Base-by-base conservation (phyloP, 2,888 invertebrate genomes). In the Invenusta paracnida region DNA sequence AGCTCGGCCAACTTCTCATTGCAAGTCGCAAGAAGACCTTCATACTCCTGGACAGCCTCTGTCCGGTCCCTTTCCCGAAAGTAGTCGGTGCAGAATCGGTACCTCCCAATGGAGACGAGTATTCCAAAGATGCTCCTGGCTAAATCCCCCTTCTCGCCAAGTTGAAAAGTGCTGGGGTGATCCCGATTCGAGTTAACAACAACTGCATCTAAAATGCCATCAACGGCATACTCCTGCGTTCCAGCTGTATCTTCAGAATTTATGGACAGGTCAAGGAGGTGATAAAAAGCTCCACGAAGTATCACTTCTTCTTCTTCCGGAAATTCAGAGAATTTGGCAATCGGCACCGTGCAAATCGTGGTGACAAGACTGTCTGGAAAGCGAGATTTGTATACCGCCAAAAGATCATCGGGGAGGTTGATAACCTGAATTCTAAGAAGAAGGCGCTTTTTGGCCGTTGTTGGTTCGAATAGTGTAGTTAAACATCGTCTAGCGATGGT, bases 101-200 rank as follows among this genome's bases (percentile, higher is more conserved):
- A 82, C n/a, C 88, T 86, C 0, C 88, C 88, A 13, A 88, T 87
- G 13, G 86, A 82, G 2, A 88, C 88, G 88, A 88, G 88, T 23
- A 87, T 86, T 0, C 86, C 88, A 66, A 88, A 88, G 87, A 88
- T 73, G 67, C 87, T 87, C 25, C 88, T 86, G 25, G 88, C 88
- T 30, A 83, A 29, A 1, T 82, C 86, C 67, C 87, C 88, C 29
- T 86, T 85, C 30, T 88, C 88, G 23, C 88, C 88, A 25, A 87
- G 86, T 0, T 86, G 81, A 27, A 84, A 85, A 17, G 88, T 85
- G 0, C 88, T 87, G 17, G 88, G 87, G 84, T 88, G 88, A 79
- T 88, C 88, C 5, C 88, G 86, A 85, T 88, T 88, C 1, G 88
- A 85, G 83, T 88, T 88, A 67, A 88, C 67, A 87, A 88, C 88